Percentiles rank a stretch among this genome's conserved stretches.
Evolutionary conservation across 1,140 invertebrate species (phyloP).

Genomic region (Cyphomyrmex costatus): DNA sequence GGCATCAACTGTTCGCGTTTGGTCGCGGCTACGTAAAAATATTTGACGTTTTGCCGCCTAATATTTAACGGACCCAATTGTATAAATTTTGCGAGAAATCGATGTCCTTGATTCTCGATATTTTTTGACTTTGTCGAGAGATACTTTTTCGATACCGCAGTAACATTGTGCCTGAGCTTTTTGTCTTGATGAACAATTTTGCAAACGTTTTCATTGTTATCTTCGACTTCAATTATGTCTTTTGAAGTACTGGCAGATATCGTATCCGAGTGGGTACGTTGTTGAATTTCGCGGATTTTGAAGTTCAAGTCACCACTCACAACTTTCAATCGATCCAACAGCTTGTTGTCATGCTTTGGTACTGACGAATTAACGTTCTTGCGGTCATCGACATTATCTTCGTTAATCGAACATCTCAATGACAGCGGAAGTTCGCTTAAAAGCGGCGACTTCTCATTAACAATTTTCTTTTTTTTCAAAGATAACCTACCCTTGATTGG

Average conservation of each 20-base stretch:
- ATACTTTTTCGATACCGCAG: neutral
- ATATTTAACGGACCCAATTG: conserved; percentile 15
- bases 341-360: rapidly evolving
- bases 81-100: neutral
- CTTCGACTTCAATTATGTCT: neutral
- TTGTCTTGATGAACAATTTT: neutral
- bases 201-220: neutral
- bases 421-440: neutral
- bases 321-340: neutral
- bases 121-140: neutral
- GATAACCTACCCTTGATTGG: conserved; percentile 21
- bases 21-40: neutral
- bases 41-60: neutral
- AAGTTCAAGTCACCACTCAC: conserved; percentile 54
- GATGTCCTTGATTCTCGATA: neutral
- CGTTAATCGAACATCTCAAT: neutral
- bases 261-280: too few relatives aligned
- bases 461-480: neutral
- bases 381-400: neutral
- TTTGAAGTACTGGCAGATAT: neutral
- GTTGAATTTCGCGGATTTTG: neutral
- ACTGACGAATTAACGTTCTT: neutral
- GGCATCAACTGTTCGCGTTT: conserved; percentile 15
- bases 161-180: neutral
- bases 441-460: neutral